Conservation (phyloP, 2,888 invertebrate genomes). For the Chrysina gloriosa region DNA sequence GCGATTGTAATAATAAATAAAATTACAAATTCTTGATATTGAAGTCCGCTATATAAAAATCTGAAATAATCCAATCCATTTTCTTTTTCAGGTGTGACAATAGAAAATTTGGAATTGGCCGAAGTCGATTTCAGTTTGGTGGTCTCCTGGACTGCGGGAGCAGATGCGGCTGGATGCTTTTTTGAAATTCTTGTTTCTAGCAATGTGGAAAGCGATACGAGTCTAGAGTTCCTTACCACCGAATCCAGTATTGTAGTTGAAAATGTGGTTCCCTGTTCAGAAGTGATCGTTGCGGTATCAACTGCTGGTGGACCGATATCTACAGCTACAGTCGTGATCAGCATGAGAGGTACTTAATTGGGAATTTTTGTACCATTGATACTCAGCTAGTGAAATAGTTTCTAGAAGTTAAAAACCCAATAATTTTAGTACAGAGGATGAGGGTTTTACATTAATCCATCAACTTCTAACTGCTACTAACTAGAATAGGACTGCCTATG, state of each 20-base stretch:
- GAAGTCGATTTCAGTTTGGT: not conserved
- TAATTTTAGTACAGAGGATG: no score
- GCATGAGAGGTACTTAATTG: slow-evolving; percentile 4
- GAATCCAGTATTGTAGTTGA: not conserved
- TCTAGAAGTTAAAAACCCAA: no score
- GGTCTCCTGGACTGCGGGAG: not conserved
- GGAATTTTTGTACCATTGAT: not conserved
- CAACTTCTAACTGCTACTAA: no score
- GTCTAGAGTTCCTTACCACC: not conserved
- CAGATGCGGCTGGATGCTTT: not conserved
- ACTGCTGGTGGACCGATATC: not conserved
- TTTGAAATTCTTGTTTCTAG: not conserved
- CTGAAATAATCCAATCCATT: not conserved
- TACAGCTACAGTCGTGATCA: not conserved
- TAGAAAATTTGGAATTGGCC: not conserved
- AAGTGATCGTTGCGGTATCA: not conserved
- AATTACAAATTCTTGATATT: no score
- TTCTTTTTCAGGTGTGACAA: not conserved
- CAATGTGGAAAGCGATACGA: not conserved
- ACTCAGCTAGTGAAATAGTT: not conserved
- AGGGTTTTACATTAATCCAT: no score
- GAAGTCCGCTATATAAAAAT: no score
- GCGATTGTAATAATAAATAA: no score
- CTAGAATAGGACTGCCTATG: no score
- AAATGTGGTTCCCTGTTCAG: not conserved